Evolutionary conservation across 2,888 invertebrate species (phyloP).

Genomic region (Galerucella nymphaeae): DNA sequence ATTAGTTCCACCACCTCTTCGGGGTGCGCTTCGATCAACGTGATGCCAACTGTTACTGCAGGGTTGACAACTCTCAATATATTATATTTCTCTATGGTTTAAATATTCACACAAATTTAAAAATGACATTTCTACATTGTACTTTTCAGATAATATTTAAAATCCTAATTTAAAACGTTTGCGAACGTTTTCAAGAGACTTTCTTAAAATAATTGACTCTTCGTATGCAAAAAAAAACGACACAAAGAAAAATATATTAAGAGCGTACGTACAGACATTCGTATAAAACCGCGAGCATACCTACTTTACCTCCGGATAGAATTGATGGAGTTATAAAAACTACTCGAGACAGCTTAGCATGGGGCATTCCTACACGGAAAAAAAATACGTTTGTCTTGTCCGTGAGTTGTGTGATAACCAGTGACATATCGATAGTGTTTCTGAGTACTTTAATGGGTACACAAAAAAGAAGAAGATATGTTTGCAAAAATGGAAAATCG

Average conservation of each 20-base stretch:
- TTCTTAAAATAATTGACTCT: conserved; percentile 1
- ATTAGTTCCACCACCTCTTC: too few species aligned
- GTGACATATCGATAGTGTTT: background rate
- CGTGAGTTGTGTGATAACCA: background rate
- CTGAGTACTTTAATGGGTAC: too few species aligned
- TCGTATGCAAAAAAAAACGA: background rate
- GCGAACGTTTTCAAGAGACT: background rate
- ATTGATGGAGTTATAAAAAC: conserved; percentile 46
- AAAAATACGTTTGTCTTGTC: background rate
- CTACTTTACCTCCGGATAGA: conserved; percentile 47
- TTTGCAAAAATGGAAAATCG: too few species aligned
- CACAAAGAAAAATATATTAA: conserved; percentile 12
- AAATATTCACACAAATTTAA: too few species aligned
- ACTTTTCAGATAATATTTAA: too few species aligned
- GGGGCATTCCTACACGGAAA: conserved; percentile 38
- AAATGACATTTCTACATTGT: too few species aligned
- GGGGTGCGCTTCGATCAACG: too few species aligned
- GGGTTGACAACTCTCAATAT: too few species aligned
- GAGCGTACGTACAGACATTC: background rate
- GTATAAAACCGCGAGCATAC: conserved; percentile 28
- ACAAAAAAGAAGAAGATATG: too few species aligned
- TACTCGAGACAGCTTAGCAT: conserved; percentile 40
- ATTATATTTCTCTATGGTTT: too few species aligned
- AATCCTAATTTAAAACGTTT: background rate
- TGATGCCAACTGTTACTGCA: too few species aligned